Conservation (phyloP, 2,888 invertebrate genomes). For the Ochlodes sylvanus region DNA sequence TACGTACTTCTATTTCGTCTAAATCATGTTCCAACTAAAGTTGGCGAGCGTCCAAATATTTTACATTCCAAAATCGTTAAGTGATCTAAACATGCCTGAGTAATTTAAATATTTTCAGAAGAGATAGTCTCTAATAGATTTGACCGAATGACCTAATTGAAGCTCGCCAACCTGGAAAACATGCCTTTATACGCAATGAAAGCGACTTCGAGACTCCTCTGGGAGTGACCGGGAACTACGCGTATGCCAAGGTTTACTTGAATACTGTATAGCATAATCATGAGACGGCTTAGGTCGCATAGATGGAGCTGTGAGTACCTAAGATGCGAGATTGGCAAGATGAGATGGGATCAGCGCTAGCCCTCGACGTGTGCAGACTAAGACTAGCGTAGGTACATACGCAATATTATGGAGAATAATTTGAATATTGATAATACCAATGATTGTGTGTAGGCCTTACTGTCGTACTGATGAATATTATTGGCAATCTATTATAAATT, state of each 20-base stretch:
- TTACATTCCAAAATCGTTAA: slow-evolving; percentile 41
- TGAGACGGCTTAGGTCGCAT: neutral
- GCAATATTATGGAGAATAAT: too few relatives aligned
- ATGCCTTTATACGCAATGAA: neutral
- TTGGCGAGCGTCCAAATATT: slow-evolving; percentile 41
- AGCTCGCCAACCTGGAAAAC: neutral
- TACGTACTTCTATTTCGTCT: slow-evolving; percentile 10
- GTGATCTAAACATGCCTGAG: slow-evolving; percentile 25
- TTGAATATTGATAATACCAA: too few relatives aligned
- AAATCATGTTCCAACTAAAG: slow-evolving; percentile 19
- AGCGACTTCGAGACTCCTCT: neutral
- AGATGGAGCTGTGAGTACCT: neutral
- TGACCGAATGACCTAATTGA: slow-evolving; percentile 20
- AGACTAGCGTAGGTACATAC: too few relatives aligned
- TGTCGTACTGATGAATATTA: too few relatives aligned
- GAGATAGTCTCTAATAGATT: neutral
- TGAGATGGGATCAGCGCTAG: too few relatives aligned
- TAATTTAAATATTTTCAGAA: slow-evolving; percentile 28
- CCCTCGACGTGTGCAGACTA: too few relatives aligned
- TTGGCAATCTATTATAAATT: too few relatives aligned
- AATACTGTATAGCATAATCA: slow-evolving; percentile 18
- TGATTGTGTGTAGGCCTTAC: too few relatives aligned
- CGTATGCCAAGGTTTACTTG: neutral
- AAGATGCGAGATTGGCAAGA: too few relatives aligned
- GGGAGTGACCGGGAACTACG: neutral